These are phyloP conservation scores for Lutjanus erythropterus DNA, from an alignment of 2,113 vertebrate genomes.

Conservation along the genomic window DNA sequence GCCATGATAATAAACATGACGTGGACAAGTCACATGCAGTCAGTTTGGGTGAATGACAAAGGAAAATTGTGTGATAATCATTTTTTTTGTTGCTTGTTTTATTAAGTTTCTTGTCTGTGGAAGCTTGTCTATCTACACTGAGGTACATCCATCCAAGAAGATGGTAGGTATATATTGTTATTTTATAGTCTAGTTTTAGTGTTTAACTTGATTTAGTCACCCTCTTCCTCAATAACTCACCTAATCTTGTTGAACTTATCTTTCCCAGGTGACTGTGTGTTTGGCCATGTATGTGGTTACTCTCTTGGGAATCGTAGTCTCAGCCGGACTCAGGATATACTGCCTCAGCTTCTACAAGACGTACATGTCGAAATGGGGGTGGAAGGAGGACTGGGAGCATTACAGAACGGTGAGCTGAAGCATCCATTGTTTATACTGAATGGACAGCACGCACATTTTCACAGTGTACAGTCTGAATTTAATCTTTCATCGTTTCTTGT, in stretches of 20 bases:
- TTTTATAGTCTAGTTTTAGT: neutral
- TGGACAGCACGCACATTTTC: neutral
- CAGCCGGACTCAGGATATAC: constrained; percentile 8
- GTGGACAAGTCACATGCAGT: no score
- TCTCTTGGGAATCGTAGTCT: constrained; percentile 58
- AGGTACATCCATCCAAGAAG: constrained; percentile 74
- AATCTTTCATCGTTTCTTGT: neutral
- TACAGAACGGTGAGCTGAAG: constrained; percentile 19
- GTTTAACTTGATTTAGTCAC: neutral
- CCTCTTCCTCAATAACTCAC: neutral
- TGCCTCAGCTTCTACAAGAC: no score
- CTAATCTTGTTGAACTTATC: neutral
- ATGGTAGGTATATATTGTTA: constrained; percentile 46
- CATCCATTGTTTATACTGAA: neutral
- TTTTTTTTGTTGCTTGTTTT: constrained; percentile 17
- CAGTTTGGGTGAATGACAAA: neutral
- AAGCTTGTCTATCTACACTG: constrained; percentile 76
- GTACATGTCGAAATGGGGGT: no score
- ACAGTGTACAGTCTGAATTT: neutral
- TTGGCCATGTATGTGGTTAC: constrained; percentile 74
- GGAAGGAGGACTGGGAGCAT: no score
- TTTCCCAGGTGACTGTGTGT: constrained; percentile 73
- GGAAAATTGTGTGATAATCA: no score
- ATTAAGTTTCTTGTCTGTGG: constrained; percentile 73
- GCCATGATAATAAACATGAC: neutral